These are phyloP conservation scores for Enteromius unitaeniatus DNA, from an alignment of 2,797 vertebrate genomes.

Conservation along the genomic window DNA sequence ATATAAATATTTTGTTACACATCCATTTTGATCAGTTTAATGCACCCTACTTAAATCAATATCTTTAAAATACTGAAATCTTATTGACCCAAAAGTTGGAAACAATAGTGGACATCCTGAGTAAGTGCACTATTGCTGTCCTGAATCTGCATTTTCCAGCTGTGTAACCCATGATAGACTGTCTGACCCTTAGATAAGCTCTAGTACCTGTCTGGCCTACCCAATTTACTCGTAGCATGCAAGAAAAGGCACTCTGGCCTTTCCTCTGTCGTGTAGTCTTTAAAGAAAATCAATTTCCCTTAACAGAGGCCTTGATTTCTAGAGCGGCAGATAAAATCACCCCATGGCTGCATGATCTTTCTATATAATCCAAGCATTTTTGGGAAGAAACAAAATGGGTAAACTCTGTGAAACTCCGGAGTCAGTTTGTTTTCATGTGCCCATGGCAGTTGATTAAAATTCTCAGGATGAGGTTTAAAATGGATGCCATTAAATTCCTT, in stretches of 20 bases:
- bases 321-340: conserved; percentile 36
- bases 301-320: conserved; percentile 49
- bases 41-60: background rate
- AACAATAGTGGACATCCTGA: background rate
- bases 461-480: conserved; percentile 41
- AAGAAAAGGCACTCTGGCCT: conserved; percentile 24
- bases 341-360: conserved; percentile 55
- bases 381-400: background rate
- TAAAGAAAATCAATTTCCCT: conserved; percentile 55
- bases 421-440: conserved; percentile 20
- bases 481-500: conserved; percentile 43
- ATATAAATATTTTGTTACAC: background rate
- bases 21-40: background rate
- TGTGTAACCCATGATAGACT: conserved; percentile 5
- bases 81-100: background rate
- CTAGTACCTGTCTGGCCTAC: conserved; percentile 13
- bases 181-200: conserved; percentile 27
- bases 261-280: conserved; percentile 47
- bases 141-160: conserved; percentile 1
- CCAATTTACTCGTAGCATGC: conserved; percentile 40
- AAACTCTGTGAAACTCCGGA: conserved; percentile 42
- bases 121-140: background rate
- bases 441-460: conserved; percentile 37
- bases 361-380: conserved; percentile 49
- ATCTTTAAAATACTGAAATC: background rate